Evolutionary conservation across 2,797 vertebrate species (phyloP).

Genomic region (Danio aesculapii): DNA sequence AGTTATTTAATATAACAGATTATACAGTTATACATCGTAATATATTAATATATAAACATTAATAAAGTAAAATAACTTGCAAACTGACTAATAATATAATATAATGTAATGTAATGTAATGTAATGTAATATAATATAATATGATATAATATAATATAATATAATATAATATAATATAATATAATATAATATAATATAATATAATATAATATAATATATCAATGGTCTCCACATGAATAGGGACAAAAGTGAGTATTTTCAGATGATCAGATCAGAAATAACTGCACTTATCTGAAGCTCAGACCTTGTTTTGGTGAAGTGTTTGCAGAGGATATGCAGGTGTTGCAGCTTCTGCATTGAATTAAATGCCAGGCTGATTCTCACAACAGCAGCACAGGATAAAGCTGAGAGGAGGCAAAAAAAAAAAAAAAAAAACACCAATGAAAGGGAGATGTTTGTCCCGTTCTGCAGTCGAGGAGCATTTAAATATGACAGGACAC

Average conservation of each 20-base stretch:
- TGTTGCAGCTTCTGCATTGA: conserved; percentile 69
- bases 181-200: neutral
- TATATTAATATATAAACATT: too few species aligned
- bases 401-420: conserved; percentile 60
- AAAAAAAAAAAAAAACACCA: conserved; percentile 25
- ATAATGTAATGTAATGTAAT: too few species aligned
- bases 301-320: conserved; percentile 53
- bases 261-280: too few species aligned
- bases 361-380: conserved; percentile 83
- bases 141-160: neutral
- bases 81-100: too few species aligned
- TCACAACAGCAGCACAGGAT: conserved; percentile 85
- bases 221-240: neutral
- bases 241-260: too few species aligned
- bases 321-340: conserved; percentile 85
- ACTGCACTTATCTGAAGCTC: neutral
- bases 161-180: neutral
- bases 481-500: conserved; percentile 75
- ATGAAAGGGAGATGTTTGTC: conserved; percentile 57
- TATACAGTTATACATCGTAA: too few species aligned
- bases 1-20: too few species aligned
- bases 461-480: conserved; percentile 65
- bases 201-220: neutral
- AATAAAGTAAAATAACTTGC: too few species aligned
- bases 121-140: too few species aligned